phyloP scores from a whole-genome alignment of 2,797 vertebrate genomes.

The Capromys pilorides region DNA sequence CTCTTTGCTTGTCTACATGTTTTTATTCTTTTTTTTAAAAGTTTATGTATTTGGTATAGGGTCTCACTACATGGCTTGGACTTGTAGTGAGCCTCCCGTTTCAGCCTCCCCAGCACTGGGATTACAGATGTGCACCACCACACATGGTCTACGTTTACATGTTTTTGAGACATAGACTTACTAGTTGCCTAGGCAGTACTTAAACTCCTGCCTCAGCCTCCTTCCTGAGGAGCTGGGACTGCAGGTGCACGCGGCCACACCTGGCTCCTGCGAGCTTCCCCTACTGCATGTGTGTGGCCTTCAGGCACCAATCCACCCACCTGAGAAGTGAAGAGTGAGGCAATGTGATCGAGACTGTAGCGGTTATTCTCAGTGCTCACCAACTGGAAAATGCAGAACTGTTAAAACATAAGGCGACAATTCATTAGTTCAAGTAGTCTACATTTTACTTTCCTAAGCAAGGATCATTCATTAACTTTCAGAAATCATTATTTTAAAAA shows the following conservation, averaged over 20 bases:
- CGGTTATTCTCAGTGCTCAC: constrained; percentile 90
- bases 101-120: too few species aligned
- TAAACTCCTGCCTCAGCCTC: background rate
- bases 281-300: background rate
- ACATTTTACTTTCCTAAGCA: background rate
- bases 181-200: background rate
- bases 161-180: background rate
- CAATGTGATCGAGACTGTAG: constrained; percentile 95
- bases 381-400: constrained; percentile 96
- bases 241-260: too few species aligned
- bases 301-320: constrained; percentile 78
- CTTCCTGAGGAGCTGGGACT: background rate
- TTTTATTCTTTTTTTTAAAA: too few species aligned
- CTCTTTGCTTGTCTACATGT: background rate
- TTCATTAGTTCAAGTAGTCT: constrained; percentile 30
- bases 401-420: constrained; percentile 59
- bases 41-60: too few species aligned
- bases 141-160: too few species aligned
- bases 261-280: too few species aligned
- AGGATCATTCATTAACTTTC: background rate
- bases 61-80: too few species aligned
- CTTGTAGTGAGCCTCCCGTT: too few species aligned
- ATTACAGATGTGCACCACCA: too few species aligned
- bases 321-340: constrained; percentile 92
- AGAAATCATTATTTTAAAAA: background rate